Conservation (phyloP, 2,888 invertebrate genomes). For the Trissolcus japonicus region DNA sequence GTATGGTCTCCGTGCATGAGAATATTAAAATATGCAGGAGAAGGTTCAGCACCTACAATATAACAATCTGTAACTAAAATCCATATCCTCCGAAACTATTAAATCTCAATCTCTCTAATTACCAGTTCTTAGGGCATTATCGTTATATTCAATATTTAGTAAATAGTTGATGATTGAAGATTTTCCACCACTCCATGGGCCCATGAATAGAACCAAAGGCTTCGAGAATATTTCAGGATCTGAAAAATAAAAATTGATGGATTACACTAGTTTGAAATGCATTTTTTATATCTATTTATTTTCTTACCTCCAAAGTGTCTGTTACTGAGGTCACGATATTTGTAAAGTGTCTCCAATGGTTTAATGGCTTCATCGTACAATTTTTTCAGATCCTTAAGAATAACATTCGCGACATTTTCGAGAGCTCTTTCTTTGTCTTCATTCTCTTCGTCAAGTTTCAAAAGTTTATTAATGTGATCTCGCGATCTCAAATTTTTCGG, state of each 20-base stretch:
- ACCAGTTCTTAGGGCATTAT: slow-evolving; percentile 92
- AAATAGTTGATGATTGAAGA: slow-evolving; percentile 95
- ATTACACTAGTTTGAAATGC: neutral
- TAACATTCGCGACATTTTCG: slow-evolving; percentile 85
- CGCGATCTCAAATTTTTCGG: slow-evolving; percentile 87
- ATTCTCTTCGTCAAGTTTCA: slow-evolving; percentile 87
- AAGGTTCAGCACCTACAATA: slow-evolving; percentile 90
- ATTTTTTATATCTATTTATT: neutral
- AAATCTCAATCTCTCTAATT: slow-evolving; percentile 51
- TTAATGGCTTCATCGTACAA: slow-evolving; percentile 91
- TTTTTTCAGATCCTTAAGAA: slow-evolving; percentile 89
- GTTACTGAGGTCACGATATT: slow-evolving; percentile 93
- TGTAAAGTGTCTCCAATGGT: slow-evolving; percentile 92
- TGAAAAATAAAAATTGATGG: slow-evolving; percentile 59
- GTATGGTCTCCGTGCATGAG: slow-evolving; percentile 92
- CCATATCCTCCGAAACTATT: no score
- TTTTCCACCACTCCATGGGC: slow-evolving; percentile 97
- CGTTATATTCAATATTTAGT: slow-evolving; percentile 89
- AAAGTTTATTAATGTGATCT: slow-evolving; percentile 87
- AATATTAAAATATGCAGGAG: slow-evolving; percentile 94
- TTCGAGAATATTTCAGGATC: slow-evolving; percentile 97
- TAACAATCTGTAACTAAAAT: no score
- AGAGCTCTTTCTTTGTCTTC: slow-evolving; percentile 83
- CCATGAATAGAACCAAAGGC: slow-evolving; percentile 94
- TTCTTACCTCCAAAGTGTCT: slow-evolving; percentile 86